Conservation (phyloP, 2,797 vertebrate genomes). For the Pangasius krempfi region DNA sequence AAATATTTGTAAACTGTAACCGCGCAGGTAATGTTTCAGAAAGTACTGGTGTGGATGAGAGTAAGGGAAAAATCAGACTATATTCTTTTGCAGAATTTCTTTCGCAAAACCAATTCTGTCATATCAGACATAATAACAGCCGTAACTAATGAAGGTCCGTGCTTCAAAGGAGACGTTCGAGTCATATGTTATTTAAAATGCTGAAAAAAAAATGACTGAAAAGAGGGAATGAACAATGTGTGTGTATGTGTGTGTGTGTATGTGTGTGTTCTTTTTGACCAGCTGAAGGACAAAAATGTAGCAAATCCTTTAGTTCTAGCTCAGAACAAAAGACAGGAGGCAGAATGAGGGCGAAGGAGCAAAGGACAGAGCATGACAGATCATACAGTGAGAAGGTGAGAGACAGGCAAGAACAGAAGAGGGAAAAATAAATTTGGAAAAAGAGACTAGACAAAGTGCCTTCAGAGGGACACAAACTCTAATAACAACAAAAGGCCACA, state of each 20-base stretch:
- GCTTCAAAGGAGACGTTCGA: neutral
- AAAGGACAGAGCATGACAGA: conserved; percentile 34
- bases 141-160: neutral
- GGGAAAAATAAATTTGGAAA: neutral
- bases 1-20: neutral
- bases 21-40: neutral
- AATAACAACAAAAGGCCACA: conserved; percentile 17
- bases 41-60: neutral
- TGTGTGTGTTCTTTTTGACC: conserved; percentile 4
- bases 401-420: conserved; percentile 1
- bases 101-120: neutral
- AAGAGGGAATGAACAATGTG: neutral
- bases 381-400: neutral
- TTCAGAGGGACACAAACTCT: conserved; percentile 27
- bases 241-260: neutral
- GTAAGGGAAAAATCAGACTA: neutral
- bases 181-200: neutral
- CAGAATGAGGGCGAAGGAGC: conserved; percentile 21
- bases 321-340: conserved; percentile 24
- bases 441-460: conserved; percentile 19
- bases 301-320: conserved; percentile 27
- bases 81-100: neutral
- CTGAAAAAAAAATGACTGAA: neutral
- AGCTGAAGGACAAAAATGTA: conserved; percentile 31
- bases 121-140: neutral